Evolutionary conservation across 1,140 invertebrate species (phyloP).

Genomic region (Ceratosolen solmsi): DNA sequence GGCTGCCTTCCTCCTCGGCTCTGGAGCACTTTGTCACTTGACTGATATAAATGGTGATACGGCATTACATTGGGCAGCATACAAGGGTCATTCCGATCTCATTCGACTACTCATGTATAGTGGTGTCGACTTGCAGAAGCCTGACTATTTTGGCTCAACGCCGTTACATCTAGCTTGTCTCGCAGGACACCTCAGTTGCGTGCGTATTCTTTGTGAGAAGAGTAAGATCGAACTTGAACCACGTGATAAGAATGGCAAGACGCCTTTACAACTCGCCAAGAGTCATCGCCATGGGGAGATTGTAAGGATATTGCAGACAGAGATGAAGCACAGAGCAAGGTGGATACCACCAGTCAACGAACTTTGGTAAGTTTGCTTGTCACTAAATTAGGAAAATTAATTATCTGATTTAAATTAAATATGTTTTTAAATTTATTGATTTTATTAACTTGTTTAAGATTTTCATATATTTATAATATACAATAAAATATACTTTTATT

Average conservation of each 20-base stretch:
- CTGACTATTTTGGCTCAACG: constrained; percentile 94
- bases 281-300: constrained; percentile 90
- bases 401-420: too few species aligned
- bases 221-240: constrained; percentile 89
- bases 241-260: constrained; percentile 92
- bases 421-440: too few species aligned
- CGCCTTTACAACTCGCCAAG: constrained; percentile 88
- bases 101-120: constrained; percentile 92
- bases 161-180: constrained; percentile 94
- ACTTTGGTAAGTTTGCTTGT: constrained; percentile 78
- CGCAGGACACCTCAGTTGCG: constrained; percentile 87
- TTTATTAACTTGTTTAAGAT: too few species aligned
- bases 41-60: constrained; percentile 94
- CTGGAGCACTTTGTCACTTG: constrained; percentile 87
- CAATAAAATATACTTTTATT: too few species aligned
- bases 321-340: constrained; percentile 85
- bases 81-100: constrained; percentile 91
- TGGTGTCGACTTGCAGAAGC: constrained; percentile 88
- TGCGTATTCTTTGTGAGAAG: constrained; percentile 89
- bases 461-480: too few species aligned
- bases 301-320: constrained; percentile 84
- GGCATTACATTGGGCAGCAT: constrained; percentile 93
- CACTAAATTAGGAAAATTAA: too few species aligned
- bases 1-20: constrained; percentile 90
- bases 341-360: constrained; percentile 90